phyloP scores from a whole-genome alignment of 2,888 invertebrate genomes.

The Anticlea derivata region DNA sequence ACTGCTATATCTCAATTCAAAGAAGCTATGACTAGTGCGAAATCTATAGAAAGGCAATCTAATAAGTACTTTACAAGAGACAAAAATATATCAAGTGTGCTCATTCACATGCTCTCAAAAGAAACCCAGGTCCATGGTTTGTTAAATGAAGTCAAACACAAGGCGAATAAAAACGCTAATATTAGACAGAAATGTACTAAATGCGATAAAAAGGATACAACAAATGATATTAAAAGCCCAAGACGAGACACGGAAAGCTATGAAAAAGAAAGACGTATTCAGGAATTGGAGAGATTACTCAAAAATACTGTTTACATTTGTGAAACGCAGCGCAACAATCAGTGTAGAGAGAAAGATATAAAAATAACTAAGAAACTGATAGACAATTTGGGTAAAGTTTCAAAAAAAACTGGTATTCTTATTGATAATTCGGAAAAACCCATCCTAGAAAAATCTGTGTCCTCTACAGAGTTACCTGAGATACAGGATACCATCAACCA shows the following conservation, averaged over 20 bases:
- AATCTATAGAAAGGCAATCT: conserved; percentile 55
- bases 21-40: conserved; percentile 46
- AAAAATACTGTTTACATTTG: conserved; percentile 69
- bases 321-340: conserved; percentile 46
- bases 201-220: conserved; percentile 11
- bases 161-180: conserved; percentile 24
- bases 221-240: conserved; percentile 30
- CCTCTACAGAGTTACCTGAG: conserved; percentile 56
- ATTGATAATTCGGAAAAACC: conserved; percentile 31
- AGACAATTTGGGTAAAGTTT: conserved; percentile 52
- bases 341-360: conserved; percentile 60
- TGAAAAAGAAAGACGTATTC: conserved; percentile 62
- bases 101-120: conserved; percentile 46
- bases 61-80: conserved; percentile 58
- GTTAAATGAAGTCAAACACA: conserved; percentile 37
- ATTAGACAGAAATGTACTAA: conserved; percentile 27
- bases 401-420: conserved; percentile 35
- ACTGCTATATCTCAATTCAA: conserved; percentile 46
- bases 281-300: conserved; percentile 64
- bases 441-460: conserved; percentile 46
- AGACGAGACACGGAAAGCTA: conserved; percentile 50
- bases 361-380: conserved; percentile 62
- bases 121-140: conserved; percentile 56
- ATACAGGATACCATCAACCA: conserved; percentile 64
- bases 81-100: conserved; percentile 52